phyloP scores from a whole-genome alignment of 1,140 invertebrate genomes.

The Scylla paramamosain region DNA sequence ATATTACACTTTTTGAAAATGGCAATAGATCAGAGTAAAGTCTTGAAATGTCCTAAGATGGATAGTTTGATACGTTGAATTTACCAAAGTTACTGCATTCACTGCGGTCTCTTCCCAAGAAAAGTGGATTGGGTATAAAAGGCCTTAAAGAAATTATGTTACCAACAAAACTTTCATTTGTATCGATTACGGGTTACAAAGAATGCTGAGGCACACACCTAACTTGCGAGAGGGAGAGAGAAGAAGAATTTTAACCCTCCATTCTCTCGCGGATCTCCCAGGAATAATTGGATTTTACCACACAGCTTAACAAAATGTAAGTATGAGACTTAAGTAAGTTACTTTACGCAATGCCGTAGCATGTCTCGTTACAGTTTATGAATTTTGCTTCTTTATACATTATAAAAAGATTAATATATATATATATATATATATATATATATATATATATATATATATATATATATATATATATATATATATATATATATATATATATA shows the following conservation, averaged over 20 bases:
- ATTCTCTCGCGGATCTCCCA: not conserved
- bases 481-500: conserved; percentile 50
- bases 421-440: conserved; percentile 32
- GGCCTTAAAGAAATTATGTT: not conserved
- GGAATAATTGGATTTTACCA: not conserved
- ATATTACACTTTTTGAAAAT: too few species aligned
- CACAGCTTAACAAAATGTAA: not conserved
- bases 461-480: conserved; percentile 51
- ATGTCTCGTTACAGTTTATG: not conserved
- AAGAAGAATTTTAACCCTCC: not conserved
- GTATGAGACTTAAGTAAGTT: not conserved
- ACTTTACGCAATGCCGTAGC: too few species aligned
- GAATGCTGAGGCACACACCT: not conserved
- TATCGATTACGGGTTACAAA: not conserved
- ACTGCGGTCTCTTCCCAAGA: not conserved
- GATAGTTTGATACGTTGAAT: too few species aligned
- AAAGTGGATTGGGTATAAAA: not conserved
- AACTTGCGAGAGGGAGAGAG: not conserved
- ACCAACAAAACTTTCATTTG: not conserved
- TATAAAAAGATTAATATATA: conserved; percentile 1
- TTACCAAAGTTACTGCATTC: too few species aligned
- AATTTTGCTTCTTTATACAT: not conserved
- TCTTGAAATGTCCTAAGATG: too few species aligned
- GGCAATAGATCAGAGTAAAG: too few species aligned
- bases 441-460: conserved; percentile 43